Percentiles rank a stretch among this genome's conserved stretches.
These are phyloP conservation scores for Microplitis demolitor DNA, from an alignment of 1,140 invertebrate genomes.

Conservation along the genomic window DNA sequence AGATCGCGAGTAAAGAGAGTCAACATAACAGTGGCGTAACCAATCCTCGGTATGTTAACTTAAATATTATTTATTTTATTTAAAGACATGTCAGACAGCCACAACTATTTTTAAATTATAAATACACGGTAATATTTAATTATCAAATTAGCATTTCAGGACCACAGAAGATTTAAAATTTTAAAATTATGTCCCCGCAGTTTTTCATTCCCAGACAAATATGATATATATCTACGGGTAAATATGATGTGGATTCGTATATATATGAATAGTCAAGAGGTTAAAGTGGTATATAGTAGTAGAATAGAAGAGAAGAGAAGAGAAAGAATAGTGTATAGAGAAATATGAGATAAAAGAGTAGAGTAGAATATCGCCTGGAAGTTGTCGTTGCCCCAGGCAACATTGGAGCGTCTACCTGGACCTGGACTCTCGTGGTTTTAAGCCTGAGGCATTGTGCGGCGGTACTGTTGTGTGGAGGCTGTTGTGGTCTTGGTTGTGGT, in stretches of 20 bases:
- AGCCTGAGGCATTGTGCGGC: neutral
- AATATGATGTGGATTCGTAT: conserved; percentile 6
- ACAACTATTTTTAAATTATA: neutral
- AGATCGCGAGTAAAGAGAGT: neutral
- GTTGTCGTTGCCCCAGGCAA: conserved; percentile 15
- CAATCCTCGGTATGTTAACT: neutral
- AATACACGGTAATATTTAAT: neutral
- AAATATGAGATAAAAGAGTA: neutral
- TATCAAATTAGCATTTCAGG: conserved; percentile 21
- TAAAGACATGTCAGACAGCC: too few species aligned
- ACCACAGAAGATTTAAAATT: neutral
- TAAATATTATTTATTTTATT: neutral
- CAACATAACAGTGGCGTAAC: conserved; percentile 8
- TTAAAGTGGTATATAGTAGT: conserved; percentile 9
- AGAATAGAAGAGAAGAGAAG: neutral
- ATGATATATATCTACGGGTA: conserved; percentile 8
- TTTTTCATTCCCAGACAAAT: too few species aligned
- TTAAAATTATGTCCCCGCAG: too few species aligned
- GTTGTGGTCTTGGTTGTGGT: conserved; percentile 19
- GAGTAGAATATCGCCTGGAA: conserved; percentile 19
- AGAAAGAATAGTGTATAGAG: neutral
- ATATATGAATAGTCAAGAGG: conserved; percentile 4
- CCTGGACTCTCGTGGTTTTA: conserved; percentile 6
- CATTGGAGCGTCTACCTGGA: conserved; percentile 12
- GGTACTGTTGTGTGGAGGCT: neutral